A percentile compares a stretch with the other conserved stretches of the same genome.
phyloP scores from a whole-genome alignment of 2,797 vertebrate genomes.

The Alfaro cultratus region DNA sequence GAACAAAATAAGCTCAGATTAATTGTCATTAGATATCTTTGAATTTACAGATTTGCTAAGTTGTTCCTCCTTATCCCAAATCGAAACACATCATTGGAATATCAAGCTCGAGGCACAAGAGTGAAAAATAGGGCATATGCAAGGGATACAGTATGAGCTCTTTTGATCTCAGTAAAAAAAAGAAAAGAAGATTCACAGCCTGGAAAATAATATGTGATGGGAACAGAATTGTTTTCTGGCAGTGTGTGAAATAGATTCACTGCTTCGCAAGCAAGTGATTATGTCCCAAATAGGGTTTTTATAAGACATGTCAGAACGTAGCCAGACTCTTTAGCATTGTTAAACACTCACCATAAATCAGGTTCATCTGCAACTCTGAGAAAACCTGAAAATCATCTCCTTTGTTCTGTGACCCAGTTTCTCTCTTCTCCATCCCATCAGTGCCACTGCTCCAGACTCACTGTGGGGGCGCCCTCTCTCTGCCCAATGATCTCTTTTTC shows the following conservation, averaged over 20 bases:
- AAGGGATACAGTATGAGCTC: constrained; percentile 40
- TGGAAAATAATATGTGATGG: constrained; percentile 42
- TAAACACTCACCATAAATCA: constrained; percentile 30
- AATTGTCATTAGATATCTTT: constrained; percentile 22
- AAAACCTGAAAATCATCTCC: constrained; percentile 35
- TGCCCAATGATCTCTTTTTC: constrained; percentile 46
- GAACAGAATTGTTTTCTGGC: constrained; percentile 33
- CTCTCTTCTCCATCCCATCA: constrained; percentile 26
- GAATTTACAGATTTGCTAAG: constrained; percentile 32
- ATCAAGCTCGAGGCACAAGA: constrained; percentile 45
- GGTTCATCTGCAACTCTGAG: constrained; percentile 51
- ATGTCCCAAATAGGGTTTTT: constrained; percentile 24
- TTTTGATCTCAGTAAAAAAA: constrained; percentile 50
- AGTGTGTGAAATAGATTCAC: constrained; percentile 25
- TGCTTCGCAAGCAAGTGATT: constrained; percentile 18
- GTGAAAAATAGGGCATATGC: constrained; percentile 60
- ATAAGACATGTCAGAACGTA: constrained; percentile 26
- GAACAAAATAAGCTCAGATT: constrained; percentile 24
- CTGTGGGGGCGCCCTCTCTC: constrained; percentile 39
- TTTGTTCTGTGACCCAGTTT: constrained; percentile 74
- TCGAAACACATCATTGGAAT: constrained; percentile 38
- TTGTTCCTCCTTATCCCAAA: constrained; percentile 39
- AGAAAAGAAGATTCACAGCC: constrained; percentile 24
- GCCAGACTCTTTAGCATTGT: constrained; percentile 34
- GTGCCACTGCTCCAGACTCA: constrained; percentile 50